Base-by-base conservation (phyloP, 2,888 invertebrate species). In the Ichneumoninae sp. region DNA sequence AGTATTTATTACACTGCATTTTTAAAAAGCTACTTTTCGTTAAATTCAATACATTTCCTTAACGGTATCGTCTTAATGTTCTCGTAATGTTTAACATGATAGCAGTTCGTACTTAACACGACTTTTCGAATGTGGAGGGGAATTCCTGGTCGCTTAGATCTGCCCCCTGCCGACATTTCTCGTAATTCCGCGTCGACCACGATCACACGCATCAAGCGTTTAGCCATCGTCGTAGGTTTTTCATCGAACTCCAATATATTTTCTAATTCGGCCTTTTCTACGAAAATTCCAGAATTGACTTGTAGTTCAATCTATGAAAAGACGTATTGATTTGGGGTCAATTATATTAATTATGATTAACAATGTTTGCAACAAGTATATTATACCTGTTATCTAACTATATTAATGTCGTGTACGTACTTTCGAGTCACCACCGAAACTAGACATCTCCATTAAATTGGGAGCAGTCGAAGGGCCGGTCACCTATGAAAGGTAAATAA, bases 381-480 rank as follows among this genome's bases (percentile, higher is more conserved):
- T 33, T 30, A 30, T 13, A 65, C 65, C 65, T 33, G 1, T 40
- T 40, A 8, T 8, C 40, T 40, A 8, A 8, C 40, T 40, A 40
- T 26, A 47, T 68, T 47, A 47, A n/a, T 68, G 26, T 36, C 19
- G 68, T 36, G 47, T 50, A 68, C 50, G 68, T 68, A 68, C 66
- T 66, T 66, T 66, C 6, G 68, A 68, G 36, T 47, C 68, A 26
- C 68, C 68, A 30, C 30, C 47, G 68, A 50, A 47, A 68, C 30
- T 68, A 13, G 68, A 68, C 50, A 68, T 68, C 22, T 19, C 68
- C 16, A 26, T 68, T 47, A 68, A 26, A 68, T 47, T 68, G 19
- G 68, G 68, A 50, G 10, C 68, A 13, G 47, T 68, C 47, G 68
- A 68, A 47, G 68, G 50, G 50, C 68, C 47, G 47, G 68, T 50